These are phyloP conservation scores for Orthonychiurus folsomi DNA, from an alignment of 2,888 invertebrate genomes.

Conservation along the genomic window DNA sequence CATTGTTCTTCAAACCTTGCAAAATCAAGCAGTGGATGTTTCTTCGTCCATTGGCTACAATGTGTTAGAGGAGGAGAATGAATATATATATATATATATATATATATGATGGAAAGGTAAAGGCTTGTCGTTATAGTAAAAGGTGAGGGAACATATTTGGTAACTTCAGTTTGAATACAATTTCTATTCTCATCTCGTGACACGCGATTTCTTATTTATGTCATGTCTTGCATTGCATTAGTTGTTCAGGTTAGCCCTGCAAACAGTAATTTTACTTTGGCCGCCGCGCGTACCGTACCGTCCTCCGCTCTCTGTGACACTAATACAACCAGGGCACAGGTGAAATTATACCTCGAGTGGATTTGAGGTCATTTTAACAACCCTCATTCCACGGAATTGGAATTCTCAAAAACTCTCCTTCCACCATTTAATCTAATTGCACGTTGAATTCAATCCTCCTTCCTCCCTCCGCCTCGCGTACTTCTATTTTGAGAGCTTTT, in stretches of 20 bases:
- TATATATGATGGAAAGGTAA: no score
- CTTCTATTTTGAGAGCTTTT: no score
- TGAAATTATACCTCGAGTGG: not conserved
- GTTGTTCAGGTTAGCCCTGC: no score
- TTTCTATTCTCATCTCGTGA: slow-evolving; percentile 1
- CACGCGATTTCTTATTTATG: slow-evolving; percentile 1
- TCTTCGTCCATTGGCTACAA: no score
- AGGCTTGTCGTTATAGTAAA: no score
- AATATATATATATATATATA: no score
- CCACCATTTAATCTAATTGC: no score
- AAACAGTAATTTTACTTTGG: not conserved
- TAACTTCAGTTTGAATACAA: not conserved
- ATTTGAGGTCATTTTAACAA: not conserved
- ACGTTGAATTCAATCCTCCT: no score
- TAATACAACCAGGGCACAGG: not conserved
- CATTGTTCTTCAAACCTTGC: not conserved
- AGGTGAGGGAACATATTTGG: not conserved
- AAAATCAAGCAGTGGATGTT: not conserved
- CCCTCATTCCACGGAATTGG: no score
- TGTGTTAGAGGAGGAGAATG: no score
- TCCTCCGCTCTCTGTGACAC: not conserved
- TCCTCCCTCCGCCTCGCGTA: no score
- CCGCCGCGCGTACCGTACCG: not conserved
- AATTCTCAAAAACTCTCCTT: no score
- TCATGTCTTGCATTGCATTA: not conserved